Conservation (phyloP, 64 coral and sea anemone species). For the Dendrophyllia cribrosa region DNA sequence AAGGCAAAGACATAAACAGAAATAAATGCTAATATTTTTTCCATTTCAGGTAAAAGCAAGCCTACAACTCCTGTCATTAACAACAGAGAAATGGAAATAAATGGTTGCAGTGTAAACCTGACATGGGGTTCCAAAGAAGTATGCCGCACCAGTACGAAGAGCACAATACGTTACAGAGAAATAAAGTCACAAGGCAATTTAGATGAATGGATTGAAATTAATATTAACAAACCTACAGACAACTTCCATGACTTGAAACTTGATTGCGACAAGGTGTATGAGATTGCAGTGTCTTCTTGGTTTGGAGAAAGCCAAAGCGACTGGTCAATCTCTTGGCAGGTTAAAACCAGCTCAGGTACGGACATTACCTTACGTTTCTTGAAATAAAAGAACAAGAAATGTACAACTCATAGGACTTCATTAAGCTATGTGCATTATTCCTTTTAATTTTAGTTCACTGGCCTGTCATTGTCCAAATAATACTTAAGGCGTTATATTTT, state of each 20-base stretch:
- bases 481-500: too few species aligned
- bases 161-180: background rate
- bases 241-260: background rate
- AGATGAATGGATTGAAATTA: background rate
- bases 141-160: background rate
- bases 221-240: background rate
- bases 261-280: background rate
- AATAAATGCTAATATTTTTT: background rate
- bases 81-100: background rate
- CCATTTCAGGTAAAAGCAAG: background rate
- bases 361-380: too few species aligned
- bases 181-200: background rate
- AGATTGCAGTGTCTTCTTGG: background rate
- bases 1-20: too few species aligned
- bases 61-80: background rate
- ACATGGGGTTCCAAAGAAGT: background rate
- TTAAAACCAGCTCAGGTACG: background rate
- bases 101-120: background rate
- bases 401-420: too few species aligned
- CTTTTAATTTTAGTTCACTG: too few species aligned
- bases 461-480: too few species aligned
- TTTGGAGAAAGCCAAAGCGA: background rate
- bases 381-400: too few species aligned
- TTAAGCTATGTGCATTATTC: too few species aligned
- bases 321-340: background rate